Percentiles rank a stretch among this genome's conserved stretches.
These are phyloP conservation scores for Phylloscopus collybita DNA, from an alignment of 2,797 vertebrate species.

Conservation along the genomic window DNA sequence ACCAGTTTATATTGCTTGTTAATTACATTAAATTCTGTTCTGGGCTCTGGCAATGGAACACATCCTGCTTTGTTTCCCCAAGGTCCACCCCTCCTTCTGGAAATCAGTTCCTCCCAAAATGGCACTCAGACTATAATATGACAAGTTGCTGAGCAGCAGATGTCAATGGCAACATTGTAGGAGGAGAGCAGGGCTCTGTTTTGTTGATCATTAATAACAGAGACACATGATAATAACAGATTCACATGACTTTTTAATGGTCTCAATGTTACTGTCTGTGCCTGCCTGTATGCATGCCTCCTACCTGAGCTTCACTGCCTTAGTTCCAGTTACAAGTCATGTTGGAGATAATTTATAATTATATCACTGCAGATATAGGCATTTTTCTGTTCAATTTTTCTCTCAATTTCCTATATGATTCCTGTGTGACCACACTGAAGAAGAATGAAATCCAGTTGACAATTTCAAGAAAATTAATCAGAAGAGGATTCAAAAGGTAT, in stretches of 20 bases:
- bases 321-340: neutral
- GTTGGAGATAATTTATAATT: neutral
- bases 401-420: neutral
- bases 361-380: neutral
- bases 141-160: constrained; percentile 5
- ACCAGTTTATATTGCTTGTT: neutral
- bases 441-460: neutral
- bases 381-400: neutral
- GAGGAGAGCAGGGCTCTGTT: neutral
- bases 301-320: neutral
- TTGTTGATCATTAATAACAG: neutral
- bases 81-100: constrained; percentile 13
- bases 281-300: neutral
- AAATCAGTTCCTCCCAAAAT: constrained; percentile 1
- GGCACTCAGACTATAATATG: neutral
- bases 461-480: neutral
- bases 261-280: neutral
- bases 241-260: neutral
- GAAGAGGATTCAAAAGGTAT: neutral
- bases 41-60: neutral
- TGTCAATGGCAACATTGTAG: neutral
- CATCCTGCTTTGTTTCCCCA: neutral
- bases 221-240: neutral
- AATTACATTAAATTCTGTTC: neutral
- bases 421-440: neutral